phyloP scores from a whole-genome alignment of 2,888 invertebrate genomes.

The Perithous albicinctus region DNA sequence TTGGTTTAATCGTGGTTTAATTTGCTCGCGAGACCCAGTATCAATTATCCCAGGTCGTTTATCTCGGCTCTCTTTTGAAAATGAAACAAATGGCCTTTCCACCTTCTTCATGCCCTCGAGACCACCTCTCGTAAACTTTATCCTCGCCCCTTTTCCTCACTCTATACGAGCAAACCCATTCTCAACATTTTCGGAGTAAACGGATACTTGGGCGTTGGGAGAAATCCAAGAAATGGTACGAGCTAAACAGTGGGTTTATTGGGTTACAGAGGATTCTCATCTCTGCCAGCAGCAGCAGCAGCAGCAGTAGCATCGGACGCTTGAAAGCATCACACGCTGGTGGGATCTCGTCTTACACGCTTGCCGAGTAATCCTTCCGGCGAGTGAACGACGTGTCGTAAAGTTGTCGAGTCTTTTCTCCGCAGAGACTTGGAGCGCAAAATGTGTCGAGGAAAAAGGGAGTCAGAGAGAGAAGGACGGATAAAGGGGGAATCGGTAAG shows the following conservation, averaged over 20 bases:
- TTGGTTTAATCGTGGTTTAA: conserved; percentile 46
- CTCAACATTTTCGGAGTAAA: conserved; percentile 20
- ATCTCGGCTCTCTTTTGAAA: conserved; percentile 5
- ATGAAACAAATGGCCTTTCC: conserved; percentile 35
- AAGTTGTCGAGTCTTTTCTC: conserved; percentile 54
- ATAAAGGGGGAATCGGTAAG: not conserved
- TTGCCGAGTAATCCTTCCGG: conserved; percentile 69
- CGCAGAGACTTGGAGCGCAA: not conserved
- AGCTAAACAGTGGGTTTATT: conserved; percentile 14
- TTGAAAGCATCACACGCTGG: conserved; percentile 35
- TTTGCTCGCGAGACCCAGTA: conserved; percentile 20
- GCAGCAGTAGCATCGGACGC: not conserved
- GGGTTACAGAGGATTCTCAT: too few relatives aligned
- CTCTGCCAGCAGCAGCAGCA: too few relatives aligned
- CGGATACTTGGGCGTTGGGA: not conserved
- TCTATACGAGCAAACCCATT: not conserved
- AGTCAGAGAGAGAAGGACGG: not conserved
- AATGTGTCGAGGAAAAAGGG: not conserved
- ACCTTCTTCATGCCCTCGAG: not conserved
- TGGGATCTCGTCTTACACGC: conserved; percentile 62
- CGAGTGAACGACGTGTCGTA: conserved; percentile 67
- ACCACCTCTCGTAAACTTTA: not conserved
- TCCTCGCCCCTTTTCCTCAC: not conserved
- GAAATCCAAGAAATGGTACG: conserved; percentile 43
- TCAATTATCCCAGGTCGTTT: conserved; percentile 56